A percentile compares a stretch with the other conserved stretches of the same genome.
These are phyloP conservation scores for Pyrgus malvae DNA, from an alignment of 2,888 invertebrate species.

Conservation along the genomic window DNA sequence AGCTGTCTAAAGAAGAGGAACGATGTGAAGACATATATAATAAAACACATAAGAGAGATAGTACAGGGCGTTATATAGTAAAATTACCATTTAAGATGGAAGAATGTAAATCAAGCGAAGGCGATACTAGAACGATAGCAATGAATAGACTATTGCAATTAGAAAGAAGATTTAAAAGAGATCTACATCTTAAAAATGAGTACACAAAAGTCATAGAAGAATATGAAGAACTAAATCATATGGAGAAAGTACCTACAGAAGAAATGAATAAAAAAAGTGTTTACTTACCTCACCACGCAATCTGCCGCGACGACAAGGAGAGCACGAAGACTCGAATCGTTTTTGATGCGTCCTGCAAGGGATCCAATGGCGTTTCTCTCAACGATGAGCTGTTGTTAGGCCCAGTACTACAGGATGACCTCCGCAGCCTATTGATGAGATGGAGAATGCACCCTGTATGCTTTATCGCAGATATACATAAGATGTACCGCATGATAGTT, in stretches of 20 bases:
- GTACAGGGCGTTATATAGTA: background rate
- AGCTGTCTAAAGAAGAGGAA: background rate
- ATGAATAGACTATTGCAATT: background rate
- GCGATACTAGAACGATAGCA: background rate
- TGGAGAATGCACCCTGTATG: constrained; percentile 35
- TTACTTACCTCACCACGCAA: constrained; percentile 30
- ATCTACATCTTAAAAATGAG: background rate
- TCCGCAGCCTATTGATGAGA: constrained; percentile 36
- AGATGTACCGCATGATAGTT: constrained; percentile 42
- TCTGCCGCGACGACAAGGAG: constrained; percentile 22
- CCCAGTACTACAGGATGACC: constrained; percentile 35
- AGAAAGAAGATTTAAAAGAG: background rate
- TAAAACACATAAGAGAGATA: background rate
- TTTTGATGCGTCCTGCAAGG: constrained; percentile 29
- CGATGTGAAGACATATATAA: background rate
- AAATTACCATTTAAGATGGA: background rate
- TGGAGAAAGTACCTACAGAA: background rate
- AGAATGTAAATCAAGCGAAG: background rate
- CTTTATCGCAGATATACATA: constrained; percentile 36
- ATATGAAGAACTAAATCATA: background rate
- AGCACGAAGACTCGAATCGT: constrained; percentile 32
- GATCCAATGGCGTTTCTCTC: constrained; percentile 28
- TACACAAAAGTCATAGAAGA: background rate
- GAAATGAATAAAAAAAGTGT: constrained; percentile 7
- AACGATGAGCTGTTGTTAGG: constrained; percentile 38